These are phyloP conservation scores for Anabas testudineus DNA, from an alignment of 2,797 vertebrate species.

Conservation along the genomic window DNA sequence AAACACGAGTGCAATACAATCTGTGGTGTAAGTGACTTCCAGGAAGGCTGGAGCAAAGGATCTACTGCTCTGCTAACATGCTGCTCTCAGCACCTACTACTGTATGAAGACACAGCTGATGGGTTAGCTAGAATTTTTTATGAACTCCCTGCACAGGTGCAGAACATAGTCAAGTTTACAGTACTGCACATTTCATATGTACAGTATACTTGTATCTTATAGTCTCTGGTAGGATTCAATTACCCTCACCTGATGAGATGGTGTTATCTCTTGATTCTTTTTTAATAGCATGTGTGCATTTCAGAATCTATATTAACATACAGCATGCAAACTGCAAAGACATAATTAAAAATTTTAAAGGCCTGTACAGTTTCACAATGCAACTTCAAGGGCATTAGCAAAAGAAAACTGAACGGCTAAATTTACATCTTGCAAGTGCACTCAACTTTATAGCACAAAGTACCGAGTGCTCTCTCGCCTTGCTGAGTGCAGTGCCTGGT, in stretches of 20 bases:
- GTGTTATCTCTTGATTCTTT: no score
- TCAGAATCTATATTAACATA: not conserved
- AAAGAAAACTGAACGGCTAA: slow-evolving; percentile 2
- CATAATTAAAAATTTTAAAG: not conserved
- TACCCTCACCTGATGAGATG: not conserved
- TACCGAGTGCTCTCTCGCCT: slow-evolving; percentile 14
- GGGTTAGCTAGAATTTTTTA: no score
- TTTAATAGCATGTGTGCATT: not conserved
- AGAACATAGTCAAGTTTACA: no score
- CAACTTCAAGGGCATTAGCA: not conserved
- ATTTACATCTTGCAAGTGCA: not conserved
- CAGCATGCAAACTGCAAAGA: not conserved
- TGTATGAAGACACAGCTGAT: no score
- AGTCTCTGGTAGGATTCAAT: not conserved
- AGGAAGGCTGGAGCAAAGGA: no score
- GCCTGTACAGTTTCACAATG: not conserved
- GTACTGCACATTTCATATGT: no score
- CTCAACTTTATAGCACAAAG: not conserved
- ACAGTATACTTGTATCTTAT: not conserved
- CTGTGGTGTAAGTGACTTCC: no score
- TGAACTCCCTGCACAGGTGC: no score
- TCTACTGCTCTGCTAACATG: no score
- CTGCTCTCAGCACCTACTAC: no score
- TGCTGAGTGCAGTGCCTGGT: slow-evolving; percentile 20
- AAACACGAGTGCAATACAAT: no score